These are phyloP conservation scores for Tachina fera DNA, from an alignment of 2,888 invertebrate genomes.

Conservation along the genomic window DNA sequence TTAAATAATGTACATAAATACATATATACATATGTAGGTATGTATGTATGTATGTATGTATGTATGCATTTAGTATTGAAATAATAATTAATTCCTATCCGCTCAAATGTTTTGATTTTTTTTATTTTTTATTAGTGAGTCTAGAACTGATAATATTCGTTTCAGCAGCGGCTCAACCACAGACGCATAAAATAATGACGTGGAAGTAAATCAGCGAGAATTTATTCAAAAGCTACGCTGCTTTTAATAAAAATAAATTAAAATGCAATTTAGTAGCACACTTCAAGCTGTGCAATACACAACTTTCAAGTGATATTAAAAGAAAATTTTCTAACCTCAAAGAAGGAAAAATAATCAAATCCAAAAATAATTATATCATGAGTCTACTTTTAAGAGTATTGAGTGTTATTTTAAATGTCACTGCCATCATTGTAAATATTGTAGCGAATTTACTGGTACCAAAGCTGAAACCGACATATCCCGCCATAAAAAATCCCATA, in stretches of 20 bases:
- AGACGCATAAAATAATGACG: slow-evolving; percentile 23
- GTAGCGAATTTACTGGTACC: slow-evolving; percentile 72
- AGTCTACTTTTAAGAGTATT: slow-evolving; percentile 75
- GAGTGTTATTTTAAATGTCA: slow-evolving; percentile 72
- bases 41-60: not conserved
- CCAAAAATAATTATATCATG: slow-evolving; percentile 70
- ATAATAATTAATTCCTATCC: slow-evolving; percentile 68
- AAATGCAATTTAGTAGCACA: slow-evolving; percentile 51
- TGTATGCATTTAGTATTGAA: not conserved
- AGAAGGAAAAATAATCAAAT: not conserved
- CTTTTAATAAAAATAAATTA: slow-evolving; percentile 48
- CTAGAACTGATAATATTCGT: slow-evolving; percentile 52
- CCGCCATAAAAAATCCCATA: slow-evolving; percentile 75
- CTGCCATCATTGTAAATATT: slow-evolving; percentile 74
- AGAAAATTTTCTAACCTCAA: slow-evolving; percentile 3
- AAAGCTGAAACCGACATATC: slow-evolving; percentile 73
- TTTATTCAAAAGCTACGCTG: slow-evolving; percentile 21
- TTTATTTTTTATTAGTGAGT: slow-evolving; percentile 24
- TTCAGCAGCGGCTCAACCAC: slow-evolving; percentile 17
- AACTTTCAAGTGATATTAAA: slow-evolving; percentile 25
- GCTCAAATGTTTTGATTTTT: slow-evolving; percentile 74
- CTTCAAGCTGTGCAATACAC: slow-evolving; percentile 35
- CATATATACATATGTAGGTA: no score
- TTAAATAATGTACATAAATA: not conserved
- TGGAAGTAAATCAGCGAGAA: slow-evolving; percentile 31